Percentiles rank a stretch among this genome's conserved stretches.
These are phyloP conservation scores for Phyto melanocephala DNA, from an alignment of 2,888 invertebrate genomes.

Conservation along the genomic window DNA sequence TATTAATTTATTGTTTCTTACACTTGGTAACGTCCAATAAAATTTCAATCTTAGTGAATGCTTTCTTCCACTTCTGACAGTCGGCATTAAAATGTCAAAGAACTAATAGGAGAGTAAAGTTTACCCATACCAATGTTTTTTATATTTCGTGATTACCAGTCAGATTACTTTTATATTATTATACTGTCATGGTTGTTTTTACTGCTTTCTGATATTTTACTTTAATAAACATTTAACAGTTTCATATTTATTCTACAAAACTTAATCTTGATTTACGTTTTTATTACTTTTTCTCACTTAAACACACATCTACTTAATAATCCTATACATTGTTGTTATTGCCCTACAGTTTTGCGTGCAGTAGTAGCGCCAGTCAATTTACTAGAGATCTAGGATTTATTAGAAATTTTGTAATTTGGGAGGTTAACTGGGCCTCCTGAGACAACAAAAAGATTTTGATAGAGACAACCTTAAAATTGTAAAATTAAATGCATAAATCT, in stretches of 20 bases:
- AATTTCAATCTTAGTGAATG: background rate
- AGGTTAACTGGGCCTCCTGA: no score
- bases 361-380: no score
- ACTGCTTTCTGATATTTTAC: background rate
- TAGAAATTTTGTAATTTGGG: no score
- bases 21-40: background rate
- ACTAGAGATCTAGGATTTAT: no score
- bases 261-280: slow-evolving; percentile 52
- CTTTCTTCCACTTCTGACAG: background rate
- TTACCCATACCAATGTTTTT: background rate
- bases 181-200: background rate
- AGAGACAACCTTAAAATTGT: no score
- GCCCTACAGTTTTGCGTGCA: no score
- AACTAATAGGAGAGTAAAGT: slow-evolving; percentile 10
- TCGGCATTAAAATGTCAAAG: slow-evolving; percentile 6
- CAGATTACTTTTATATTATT: background rate
- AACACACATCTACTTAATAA: background rate
- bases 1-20: background rate
- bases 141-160: slow-evolving; percentile 29
- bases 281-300: background rate
- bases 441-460: no score
- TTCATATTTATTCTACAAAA: slow-evolving; percentile 31
- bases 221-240: slow-evolving; percentile 41
- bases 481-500: no score
- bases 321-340: background rate